These are phyloP conservation scores for Chouioia cunea DNA, from an alignment of 2,888 invertebrate species.

Conservation along the genomic window DNA sequence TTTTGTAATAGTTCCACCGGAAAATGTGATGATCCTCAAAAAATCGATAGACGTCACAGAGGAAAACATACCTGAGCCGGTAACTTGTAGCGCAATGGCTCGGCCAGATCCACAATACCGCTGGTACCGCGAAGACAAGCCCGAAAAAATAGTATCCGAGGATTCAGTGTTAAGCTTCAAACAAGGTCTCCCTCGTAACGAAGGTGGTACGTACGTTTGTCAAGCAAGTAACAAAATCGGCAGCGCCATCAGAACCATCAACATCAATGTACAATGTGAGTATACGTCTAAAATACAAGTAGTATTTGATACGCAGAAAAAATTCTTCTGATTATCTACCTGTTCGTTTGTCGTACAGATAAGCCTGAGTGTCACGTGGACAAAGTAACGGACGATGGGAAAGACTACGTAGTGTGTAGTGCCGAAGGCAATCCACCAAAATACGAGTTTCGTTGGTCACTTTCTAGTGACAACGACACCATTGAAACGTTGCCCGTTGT, in stretches of 20 bases:
- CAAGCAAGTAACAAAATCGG: slow-evolving; percentile 86
- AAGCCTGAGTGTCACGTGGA: slow-evolving; percentile 87
- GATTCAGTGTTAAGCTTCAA: slow-evolving; percentile 74
- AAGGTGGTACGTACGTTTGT: slow-evolving; percentile 85
- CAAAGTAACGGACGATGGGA: slow-evolving; percentile 79
- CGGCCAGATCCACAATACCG: slow-evolving; percentile 80
- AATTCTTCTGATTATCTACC: too few species aligned
- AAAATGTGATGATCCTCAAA: slow-evolving; percentile 81
- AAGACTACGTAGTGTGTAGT: slow-evolving; percentile 83
- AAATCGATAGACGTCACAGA: slow-evolving; percentile 71
- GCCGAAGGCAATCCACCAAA: slow-evolving; percentile 85
- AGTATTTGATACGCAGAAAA: neutral
- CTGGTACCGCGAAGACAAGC: slow-evolving; percentile 78
- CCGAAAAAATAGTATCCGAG: slow-evolving; percentile 67
- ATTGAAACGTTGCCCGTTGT: slow-evolving; percentile 74
- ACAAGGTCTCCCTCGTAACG: slow-evolving; percentile 77
- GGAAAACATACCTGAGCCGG: slow-evolving; percentile 72
- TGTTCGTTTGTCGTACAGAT: too few species aligned
- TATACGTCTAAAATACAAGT: slow-evolving; percentile 52
- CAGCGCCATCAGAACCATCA: slow-evolving; percentile 76
- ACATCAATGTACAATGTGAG: slow-evolving; percentile 89
- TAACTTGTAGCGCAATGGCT: slow-evolving; percentile 75
- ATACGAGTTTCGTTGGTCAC: slow-evolving; percentile 85
- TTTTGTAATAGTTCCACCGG: slow-evolving; percentile 79
- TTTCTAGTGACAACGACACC: slow-evolving; percentile 87